phyloP scores from a whole-genome alignment of 2,797 vertebrate species.

The Catharus ustulatus region DNA sequence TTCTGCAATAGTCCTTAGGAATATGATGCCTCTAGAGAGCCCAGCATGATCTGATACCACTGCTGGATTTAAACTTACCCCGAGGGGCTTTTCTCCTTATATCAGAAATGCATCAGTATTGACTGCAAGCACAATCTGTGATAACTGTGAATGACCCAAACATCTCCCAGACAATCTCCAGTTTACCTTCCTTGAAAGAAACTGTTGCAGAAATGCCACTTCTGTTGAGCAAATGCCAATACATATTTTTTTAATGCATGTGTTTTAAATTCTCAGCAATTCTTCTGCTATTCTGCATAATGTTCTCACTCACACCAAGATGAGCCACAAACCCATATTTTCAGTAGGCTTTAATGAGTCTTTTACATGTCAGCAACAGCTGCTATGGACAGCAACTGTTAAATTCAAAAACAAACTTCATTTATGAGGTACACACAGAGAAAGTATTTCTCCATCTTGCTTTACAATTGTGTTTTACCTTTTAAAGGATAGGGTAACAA shows the following conservation, averaged over 20 bases:
- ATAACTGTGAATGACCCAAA: not conserved
- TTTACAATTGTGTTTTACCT: not conserved
- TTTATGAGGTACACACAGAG: not conserved
- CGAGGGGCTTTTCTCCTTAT: not conserved
- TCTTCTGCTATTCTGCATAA: not conserved
- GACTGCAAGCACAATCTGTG: not conserved
- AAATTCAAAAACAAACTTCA: not conserved
- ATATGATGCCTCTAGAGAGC: not conserved
- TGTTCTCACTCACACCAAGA: not conserved
- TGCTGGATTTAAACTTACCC: not conserved
- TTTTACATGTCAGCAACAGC: not conserved
- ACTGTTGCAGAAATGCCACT: not conserved
- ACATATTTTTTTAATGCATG: fast-evolving
- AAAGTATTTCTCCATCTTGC: not conserved
- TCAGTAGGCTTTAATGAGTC: not conserved
- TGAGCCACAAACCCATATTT: not conserved
- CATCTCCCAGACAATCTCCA: not conserved
- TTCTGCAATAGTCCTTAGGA: not conserved
- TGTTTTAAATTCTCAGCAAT: not conserved
- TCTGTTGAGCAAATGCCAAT: not conserved
- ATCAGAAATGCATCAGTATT: not conserved
- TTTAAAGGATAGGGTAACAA: not conserved
- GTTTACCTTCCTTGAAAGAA: not conserved
- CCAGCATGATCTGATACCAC: not conserved
- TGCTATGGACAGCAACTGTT: not conserved